Percentiles rank a stretch among this genome's conserved stretches.
Evolutionary conservation across 2,113 vertebrate genomes (phyloP).

Genomic region (Leptosomus discolor): DNA sequence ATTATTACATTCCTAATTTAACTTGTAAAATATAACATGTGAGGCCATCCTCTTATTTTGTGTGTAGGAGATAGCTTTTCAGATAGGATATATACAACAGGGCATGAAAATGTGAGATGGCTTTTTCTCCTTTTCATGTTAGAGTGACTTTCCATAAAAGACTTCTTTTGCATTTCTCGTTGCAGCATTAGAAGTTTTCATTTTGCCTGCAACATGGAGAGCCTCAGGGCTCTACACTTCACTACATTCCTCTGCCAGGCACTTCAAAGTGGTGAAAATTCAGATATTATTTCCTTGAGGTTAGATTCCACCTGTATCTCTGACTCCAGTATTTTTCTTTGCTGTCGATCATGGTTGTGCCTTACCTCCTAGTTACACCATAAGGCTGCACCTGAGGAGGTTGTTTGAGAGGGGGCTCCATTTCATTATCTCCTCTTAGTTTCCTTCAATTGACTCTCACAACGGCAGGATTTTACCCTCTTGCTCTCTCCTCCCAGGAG

Average conservation of each 20-base stretch:
- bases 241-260: not conserved
- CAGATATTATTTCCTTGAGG: not conserved
- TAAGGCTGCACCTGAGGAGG: not conserved
- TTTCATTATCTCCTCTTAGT: not conserved
- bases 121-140: not conserved
- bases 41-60: not conserved
- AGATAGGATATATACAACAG: not conserved
- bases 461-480: fast-evolving
- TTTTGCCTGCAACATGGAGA: not conserved
- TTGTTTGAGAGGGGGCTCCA: not conserved
- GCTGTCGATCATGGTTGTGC: not conserved
- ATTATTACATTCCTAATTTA: not conserved
- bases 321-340: not conserved
- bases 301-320: not conserved
- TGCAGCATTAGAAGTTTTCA: not conserved
- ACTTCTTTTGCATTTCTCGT: not conserved
- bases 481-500: not conserved
- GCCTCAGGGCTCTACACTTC: not conserved
- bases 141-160: not conserved
- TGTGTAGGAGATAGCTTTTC: not conserved
- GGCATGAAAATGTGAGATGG: not conserved
- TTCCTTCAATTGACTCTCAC: not conserved
- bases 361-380: not conserved
- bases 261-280: not conserved
- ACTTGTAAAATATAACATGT: not conserved